These are phyloP conservation scores for Lepidochrysops patricia DNA, from an alignment of 2,888 invertebrate genomes.

Conservation along the genomic window DNA sequence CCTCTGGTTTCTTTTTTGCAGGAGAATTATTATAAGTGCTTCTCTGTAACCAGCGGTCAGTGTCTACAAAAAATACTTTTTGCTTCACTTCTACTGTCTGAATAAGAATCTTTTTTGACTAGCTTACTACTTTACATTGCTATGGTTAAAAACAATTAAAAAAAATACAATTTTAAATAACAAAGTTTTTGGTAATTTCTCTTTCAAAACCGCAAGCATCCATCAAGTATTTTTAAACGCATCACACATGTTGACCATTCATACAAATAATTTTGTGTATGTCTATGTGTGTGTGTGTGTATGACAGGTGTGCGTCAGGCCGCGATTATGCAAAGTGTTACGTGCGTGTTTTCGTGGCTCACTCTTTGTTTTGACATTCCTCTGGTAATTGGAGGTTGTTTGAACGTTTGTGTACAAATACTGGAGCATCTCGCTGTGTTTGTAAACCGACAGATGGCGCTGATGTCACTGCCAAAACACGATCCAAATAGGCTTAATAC, in stretches of 20 bases:
- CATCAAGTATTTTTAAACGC: background rate
- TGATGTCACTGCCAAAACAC: background rate
- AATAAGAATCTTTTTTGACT: too few relatives aligned
- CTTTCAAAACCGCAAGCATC: background rate
- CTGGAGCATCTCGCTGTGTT: background rate
- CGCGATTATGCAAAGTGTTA: constrained; percentile 7
- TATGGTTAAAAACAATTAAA: too few relatives aligned
- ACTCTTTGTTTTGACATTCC: constrained; percentile 11
- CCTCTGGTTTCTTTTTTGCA: background rate
- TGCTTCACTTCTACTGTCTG: too few relatives aligned
- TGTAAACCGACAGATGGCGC: background rate
- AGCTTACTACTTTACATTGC: too few relatives aligned
- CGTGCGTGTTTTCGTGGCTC: background rate
- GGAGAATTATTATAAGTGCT: background rate
- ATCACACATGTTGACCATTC: background rate
- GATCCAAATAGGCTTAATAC: too few relatives aligned
- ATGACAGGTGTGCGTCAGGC: constrained; percentile 4
- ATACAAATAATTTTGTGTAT: background rate
- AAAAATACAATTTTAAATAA: background rate
- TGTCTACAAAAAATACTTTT: too few relatives aligned
- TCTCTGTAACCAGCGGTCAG: background rate
- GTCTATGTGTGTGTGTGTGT: background rate
- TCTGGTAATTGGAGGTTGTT: background rate
- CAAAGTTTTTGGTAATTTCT: background rate
- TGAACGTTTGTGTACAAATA: background rate